Evolutionary conservation across 2,888 invertebrate species (phyloP), one percentile per base, ranked within the genome.

Genomic region (Thymelicus sylvestris): DNA sequence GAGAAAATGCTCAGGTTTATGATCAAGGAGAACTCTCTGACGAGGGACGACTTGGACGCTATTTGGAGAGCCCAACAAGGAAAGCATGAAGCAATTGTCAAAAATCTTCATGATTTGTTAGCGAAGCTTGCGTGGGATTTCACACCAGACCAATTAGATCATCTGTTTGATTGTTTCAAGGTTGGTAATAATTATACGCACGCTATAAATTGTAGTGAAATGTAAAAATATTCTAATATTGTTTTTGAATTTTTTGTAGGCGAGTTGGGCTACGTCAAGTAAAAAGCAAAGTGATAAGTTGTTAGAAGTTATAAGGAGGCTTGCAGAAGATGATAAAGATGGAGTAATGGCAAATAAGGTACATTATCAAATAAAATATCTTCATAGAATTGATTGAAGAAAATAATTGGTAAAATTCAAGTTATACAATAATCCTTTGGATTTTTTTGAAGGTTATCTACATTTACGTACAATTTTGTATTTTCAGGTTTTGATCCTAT

Each of bases 51-150:
- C 88, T 94, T 99, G 79, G 99, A 99, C 86, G 98, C 97, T 13
- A 97, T 99, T 75, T 99, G 99, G 99, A 97, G 97, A 69, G 99
- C 99, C 5, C 99, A 99, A 92, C 97, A 97, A 73, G 99, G 98
- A 15, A 99, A 99, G 91, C 99, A 99, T 88, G 99, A 99, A 89
- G 99, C 99, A 8, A 99, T 99, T 80, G 99, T 99, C 8, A 99
- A 98, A 90, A 99, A 99, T 86, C 97, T 99, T 57, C 99, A 99
- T 86, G 99, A 99, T 86, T 93, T 99, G 76, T 90, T 99, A 72
- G 98, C 99, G 10, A 99, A 99, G 90, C 94, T 99, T 66, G 99
- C 99, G 0, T 99, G 99, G 99, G 99, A 99, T 88, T 99, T 99
- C 88, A 98, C 98, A 75, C 98, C 99, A 0, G 98, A 99, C 86